A percentile compares a stretch with the other conserved stretches of the same genome.
Conservation (phyloP, 2,888 invertebrate genomes). For the Cabera pusaria region DNA sequence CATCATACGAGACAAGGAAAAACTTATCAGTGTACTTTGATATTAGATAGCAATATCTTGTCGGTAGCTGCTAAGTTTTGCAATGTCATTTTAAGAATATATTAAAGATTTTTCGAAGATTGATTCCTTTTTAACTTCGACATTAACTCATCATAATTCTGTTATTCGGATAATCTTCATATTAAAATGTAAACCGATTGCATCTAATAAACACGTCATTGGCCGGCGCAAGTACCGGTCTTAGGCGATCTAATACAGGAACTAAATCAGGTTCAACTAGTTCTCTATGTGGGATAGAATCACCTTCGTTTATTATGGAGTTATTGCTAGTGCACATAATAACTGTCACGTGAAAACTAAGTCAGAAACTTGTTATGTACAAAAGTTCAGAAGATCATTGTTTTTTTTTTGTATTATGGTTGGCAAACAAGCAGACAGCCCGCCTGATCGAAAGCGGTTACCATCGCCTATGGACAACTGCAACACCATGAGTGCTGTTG, state of each 20-base stretch:
- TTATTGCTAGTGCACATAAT: too few relatives aligned
- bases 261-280: slow-evolving; percentile 8
- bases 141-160: too few relatives aligned
- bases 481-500: too few relatives aligned
- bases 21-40: slow-evolving; percentile 3
- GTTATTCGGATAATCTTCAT: not conserved
- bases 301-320: slow-evolving; percentile 4
- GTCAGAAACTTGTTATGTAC: too few relatives aligned
- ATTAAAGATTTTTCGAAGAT: too few relatives aligned
- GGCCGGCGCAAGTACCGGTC: slow-evolving; percentile 6
- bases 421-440: too few relatives aligned
- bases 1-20: slow-evolving; percentile 1
- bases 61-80: slow-evolving; percentile 6
- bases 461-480: too few relatives aligned
- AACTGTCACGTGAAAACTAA: too few relatives aligned
- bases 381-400: too few relatives aligned
- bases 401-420: too few relatives aligned
- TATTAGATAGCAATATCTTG: slow-evolving; percentile 1
- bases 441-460: too few relatives aligned
- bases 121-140: not conserved
- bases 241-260: slow-evolving; percentile 15
- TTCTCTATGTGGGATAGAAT: slow-evolving; percentile 2
- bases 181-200: slow-evolving; percentile 1
- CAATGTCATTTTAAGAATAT: not conserved
- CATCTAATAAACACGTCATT: slow-evolving; percentile 1